Evolutionary conservation across 2,113 vertebrate genomes (phyloP), one percentile per base, ranked within the genome.

Genomic region (Bubalus kerabau): DNA sequence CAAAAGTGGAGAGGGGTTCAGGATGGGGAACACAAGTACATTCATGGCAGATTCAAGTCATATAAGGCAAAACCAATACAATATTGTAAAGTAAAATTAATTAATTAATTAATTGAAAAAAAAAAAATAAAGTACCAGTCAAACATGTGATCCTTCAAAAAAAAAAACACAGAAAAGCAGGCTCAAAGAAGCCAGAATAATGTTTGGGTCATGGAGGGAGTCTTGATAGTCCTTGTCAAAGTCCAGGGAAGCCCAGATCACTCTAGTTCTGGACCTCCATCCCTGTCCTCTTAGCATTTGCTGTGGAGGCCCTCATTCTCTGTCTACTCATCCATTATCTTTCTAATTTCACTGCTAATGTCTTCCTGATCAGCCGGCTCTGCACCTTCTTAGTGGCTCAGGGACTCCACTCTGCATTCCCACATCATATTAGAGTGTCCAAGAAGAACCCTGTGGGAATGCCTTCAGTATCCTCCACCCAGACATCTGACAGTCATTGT

Each of bases 361-460:
- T 67, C 62, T 83, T 76, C 54, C 26, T 60, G 6, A 16, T 28
- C 23, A 87, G 8, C 43, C 5, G 36, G 28, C 26, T 67, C 26
- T 67, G 14, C 1, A 24, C 2, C 26, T 52, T 19, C 40, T 52
- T 12, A 14, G 43, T 17, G 14, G 9, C 21, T 88, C 28, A n/a
- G 5, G 7, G 9, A 28, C 59, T 78, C 28, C 40, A 43, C n/a
- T 46, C 30, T 46, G 15, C 36, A 74, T 64, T 80, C 32, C 12
- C 30, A 24, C 1, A 40, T 23, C 13, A n/a, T 46, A 59, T 1
- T 40, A 14, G 5, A 40, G 5, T 21, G 1, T 43, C 28, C 14
- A 52, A 48, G 76, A 80, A 48, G 52, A 10, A 24, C 23, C 9
- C 28, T 76, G 16, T 17, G 28, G 14, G 1, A 4, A 24, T 59